Percentiles rank a stretch among this genome's conserved stretches.
Evolutionary conservation across 1,140 invertebrate species (phyloP).

Genomic region (Diachasma alloeum): DNA sequence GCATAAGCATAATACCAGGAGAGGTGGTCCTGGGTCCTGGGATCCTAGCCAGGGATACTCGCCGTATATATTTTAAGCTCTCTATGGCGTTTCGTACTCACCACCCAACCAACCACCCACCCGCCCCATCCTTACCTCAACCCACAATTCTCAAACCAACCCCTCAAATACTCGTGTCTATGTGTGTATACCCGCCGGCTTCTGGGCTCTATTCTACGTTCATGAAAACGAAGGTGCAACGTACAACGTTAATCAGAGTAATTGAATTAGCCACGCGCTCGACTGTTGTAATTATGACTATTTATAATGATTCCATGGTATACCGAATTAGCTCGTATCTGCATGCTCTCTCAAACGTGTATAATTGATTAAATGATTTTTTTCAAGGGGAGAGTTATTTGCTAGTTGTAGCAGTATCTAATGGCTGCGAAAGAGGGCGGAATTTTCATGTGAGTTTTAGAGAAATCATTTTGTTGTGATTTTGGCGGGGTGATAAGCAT

Average conservation of each 20-base stretch:
- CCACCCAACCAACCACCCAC: too few species aligned
- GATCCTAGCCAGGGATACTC: constrained; percentile 59
- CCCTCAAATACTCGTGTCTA: neutral
- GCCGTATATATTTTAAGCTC: constrained; percentile 55
- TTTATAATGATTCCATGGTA: constrained; percentile 61
- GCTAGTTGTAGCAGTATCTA: too few species aligned
- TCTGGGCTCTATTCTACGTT: constrained; percentile 20
- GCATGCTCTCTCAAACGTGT: constrained; percentile 5
- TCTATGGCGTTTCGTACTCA: constrained; percentile 22
- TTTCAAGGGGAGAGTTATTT: neutral
- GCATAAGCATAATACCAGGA: constrained; percentile 59
- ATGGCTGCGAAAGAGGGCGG: too few species aligned
- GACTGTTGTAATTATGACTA: constrained; percentile 66
- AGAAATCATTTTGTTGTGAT: too few species aligned
- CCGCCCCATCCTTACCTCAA: constrained; percentile 7
- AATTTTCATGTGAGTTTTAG: too few species aligned
- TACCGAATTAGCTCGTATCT: constrained; percentile 22
- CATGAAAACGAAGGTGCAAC: constrained; percentile 48
- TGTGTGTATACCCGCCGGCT: constrained; percentile 24
- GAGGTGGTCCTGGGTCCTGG: constrained; percentile 43
- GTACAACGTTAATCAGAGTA: constrained; percentile 64
- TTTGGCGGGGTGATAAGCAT: too few species aligned
- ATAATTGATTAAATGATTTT: constrained; percentile 5
- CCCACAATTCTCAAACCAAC: neutral
- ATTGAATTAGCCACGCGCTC: constrained; percentile 64